Percentiles rank a stretch among this genome's conserved stretches.
phyloP scores from a whole-genome alignment of 1,140 invertebrate species.

The Leucophenga varia region DNA sequence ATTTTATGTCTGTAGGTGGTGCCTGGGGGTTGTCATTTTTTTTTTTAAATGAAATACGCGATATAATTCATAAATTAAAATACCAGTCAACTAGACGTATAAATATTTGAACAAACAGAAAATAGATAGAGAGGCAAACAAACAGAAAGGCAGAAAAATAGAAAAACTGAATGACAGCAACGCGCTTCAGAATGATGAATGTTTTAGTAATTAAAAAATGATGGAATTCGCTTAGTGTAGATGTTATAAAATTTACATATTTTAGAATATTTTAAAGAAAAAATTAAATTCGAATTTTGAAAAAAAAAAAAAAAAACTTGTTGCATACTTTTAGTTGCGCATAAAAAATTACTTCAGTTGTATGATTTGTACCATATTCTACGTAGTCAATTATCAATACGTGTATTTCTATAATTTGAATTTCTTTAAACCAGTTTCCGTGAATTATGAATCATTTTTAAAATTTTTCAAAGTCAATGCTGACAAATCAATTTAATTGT shows the following conservation, averaged over 20 bases:
- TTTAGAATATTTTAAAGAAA: too few species aligned
- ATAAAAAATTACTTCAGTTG: background rate
- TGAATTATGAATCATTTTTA: too few species aligned
- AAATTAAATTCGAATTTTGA: too few species aligned
- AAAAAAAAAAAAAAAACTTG: background rate
- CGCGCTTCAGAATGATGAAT: too few species aligned
- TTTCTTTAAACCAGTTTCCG: conserved; percentile 25
- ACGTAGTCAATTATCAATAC: background rate
- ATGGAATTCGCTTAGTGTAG: too few species aligned
- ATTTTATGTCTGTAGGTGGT: too few species aligned
- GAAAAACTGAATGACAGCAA: too few species aligned
- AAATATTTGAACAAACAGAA: too few species aligned
- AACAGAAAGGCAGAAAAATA: too few species aligned
- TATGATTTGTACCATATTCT: background rate
- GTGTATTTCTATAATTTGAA: conserved; percentile 22
- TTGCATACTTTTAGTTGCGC: conserved; percentile 37
- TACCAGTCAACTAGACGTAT: too few species aligned
- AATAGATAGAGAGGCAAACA: conserved; percentile 7
- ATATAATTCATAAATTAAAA: conserved; percentile 38
- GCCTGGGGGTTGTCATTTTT: background rate
- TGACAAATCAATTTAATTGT: conserved; percentile 36
- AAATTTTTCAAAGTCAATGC: conserved; percentile 30
- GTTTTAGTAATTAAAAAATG: too few species aligned
- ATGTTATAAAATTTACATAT: too few species aligned
- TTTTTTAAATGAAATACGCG: background rate